These are phyloP conservation scores for Megamerina dolium DNA, from an alignment of 2,888 invertebrate species.

Conservation along the genomic window DNA sequence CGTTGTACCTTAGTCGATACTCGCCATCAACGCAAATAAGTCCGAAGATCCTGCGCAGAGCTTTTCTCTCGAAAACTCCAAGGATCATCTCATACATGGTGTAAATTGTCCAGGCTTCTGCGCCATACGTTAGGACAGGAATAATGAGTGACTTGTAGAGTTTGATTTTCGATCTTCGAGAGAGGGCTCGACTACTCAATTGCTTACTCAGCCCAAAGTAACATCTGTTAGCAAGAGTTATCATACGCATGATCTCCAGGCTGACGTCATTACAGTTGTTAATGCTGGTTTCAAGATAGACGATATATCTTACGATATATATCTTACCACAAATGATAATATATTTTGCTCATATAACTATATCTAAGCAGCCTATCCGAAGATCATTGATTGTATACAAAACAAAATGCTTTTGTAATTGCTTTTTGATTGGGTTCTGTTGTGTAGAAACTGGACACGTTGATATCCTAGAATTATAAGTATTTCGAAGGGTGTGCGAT, in stretches of 20 bases:
- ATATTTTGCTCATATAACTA: too few species aligned
- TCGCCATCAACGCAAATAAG: not conserved
- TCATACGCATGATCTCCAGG: not conserved
- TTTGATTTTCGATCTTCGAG: not conserved
- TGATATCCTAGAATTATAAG: too few species aligned
- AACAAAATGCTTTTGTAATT: too few species aligned
- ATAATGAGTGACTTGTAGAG: not conserved
- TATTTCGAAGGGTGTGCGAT: too few species aligned
- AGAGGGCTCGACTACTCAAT: not conserved
- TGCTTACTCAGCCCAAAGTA: not conserved
- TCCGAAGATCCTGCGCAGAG: not conserved
- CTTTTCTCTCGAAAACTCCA: not conserved
- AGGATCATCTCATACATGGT: too few species aligned
- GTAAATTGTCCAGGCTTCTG: not conserved
- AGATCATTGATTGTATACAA: too few species aligned
- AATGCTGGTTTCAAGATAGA: conserved; percentile 2
- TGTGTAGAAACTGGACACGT: too few species aligned
- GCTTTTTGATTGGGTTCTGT: too few species aligned
- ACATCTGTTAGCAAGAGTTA: not conserved
- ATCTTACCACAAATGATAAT: too few species aligned
- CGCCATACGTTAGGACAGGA: not conserved
- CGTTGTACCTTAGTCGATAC: not conserved
- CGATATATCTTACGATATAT: too few species aligned
- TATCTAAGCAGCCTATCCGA: too few species aligned
- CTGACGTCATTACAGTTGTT: not conserved